A percentile compares a stretch with the other conserved stretches of the same genome.
phyloP scores from a whole-genome alignment of 2,113 vertebrate species.

The Dascyllus trimaculatus region DNA sequence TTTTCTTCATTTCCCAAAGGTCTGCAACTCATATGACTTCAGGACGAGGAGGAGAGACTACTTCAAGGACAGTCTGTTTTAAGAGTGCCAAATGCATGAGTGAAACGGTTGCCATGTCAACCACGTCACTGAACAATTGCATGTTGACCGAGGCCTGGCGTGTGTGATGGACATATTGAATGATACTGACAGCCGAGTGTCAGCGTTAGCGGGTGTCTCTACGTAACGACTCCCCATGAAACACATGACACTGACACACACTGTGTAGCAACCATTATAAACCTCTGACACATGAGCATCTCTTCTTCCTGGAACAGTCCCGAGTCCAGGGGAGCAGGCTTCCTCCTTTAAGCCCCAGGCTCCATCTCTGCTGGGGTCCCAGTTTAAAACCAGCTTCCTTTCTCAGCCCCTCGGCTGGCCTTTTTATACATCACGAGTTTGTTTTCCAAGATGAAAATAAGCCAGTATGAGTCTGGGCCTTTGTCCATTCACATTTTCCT shows the following conservation, averaged over 20 bases:
- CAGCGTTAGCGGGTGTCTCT: background rate
- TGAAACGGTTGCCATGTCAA: conserved; percentile 21
- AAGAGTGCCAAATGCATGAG: background rate
- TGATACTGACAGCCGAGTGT: conserved; percentile 33
- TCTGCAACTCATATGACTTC: background rate
- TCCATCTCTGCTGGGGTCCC: conserved; percentile 2
- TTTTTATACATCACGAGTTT: background rate
- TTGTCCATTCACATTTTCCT: too few species aligned
- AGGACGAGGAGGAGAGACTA: background rate
- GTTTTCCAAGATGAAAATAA: conserved; percentile 8
- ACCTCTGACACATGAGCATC: conserved; percentile 18
- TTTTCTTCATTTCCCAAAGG: background rate
- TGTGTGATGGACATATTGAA: conserved; percentile 1
- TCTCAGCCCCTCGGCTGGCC: too few species aligned
- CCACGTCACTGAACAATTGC: conserved; percentile 6
- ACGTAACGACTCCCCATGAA: background rate
- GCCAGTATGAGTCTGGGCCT: too few species aligned
- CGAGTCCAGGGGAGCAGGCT: background rate
- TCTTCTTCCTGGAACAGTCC: conserved; percentile 56
- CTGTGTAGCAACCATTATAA: background rate
- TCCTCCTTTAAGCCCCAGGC: conserved; percentile 39
- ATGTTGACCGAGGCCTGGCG: background rate
- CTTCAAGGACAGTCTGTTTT: conserved; percentile 33
- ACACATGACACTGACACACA: background rate
- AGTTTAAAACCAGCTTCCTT: too few species aligned